Conservation (phyloP, 1,140 invertebrate genomes). For the Bradynema listronoti region DNA sequence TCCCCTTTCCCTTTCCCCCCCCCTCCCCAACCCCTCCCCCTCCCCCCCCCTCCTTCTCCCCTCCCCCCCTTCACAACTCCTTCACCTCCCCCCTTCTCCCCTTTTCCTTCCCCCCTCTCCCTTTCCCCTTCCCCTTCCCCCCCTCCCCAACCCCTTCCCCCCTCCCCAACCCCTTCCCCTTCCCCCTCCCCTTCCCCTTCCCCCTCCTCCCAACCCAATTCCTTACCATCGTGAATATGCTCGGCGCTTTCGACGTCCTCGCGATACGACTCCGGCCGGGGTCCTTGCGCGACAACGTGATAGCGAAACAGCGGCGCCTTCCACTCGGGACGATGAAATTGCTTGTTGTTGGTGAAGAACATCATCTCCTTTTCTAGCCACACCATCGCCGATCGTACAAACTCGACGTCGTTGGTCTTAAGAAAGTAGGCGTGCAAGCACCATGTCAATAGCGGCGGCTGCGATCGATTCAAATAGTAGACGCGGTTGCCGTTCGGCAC, state of each 20-base stretch:
- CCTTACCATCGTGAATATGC: conserved; percentile 26
- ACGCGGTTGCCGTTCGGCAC: conserved; percentile 83
- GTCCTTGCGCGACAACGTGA: conserved; percentile 62
- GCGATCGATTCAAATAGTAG: conserved; percentile 76
- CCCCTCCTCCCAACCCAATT: too few species aligned
- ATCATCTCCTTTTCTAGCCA: conserved; percentile 70
- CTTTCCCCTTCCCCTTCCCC: too few species aligned
- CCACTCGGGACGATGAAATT: conserved; percentile 60
- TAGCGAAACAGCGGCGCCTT: conserved; percentile 64
- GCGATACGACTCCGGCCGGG: conserved; percentile 78
- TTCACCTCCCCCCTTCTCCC: too few species aligned
- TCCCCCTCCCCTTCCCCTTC: too few species aligned
- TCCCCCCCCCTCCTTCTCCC: too few species aligned
- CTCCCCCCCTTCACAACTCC: too few species aligned
- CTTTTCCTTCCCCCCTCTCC: too few species aligned
- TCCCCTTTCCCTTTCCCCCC: too few species aligned
- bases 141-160: too few species aligned
- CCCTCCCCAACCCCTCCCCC: too few species aligned
- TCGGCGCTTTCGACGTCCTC: conserved; percentile 62
- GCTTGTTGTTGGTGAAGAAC: conserved; percentile 66
- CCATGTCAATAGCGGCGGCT: conserved; percentile 74
- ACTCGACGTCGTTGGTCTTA: conserved; percentile 67
- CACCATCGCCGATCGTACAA: conserved; percentile 66
- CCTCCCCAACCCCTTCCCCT: too few species aligned
- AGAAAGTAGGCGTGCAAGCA: conserved; percentile 74